phyloP scores from a whole-genome alignment of 2,113 vertebrate species.

The Oncorhynchus nerka region DNA sequence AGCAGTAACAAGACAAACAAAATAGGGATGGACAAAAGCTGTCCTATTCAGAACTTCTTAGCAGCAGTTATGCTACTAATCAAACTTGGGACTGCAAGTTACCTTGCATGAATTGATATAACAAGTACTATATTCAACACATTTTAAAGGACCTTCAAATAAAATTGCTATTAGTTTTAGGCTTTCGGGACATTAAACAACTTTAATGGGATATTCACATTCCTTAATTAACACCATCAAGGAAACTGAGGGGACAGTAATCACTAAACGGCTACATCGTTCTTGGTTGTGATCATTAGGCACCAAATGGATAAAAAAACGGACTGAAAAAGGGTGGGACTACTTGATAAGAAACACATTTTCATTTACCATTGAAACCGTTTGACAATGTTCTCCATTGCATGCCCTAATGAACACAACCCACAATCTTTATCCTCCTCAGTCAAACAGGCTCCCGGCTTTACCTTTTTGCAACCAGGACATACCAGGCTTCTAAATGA shows the following conservation, averaged over 20 bases:
- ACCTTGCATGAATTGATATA: constrained; percentile 5
- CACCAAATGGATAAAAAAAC: too few species aligned
- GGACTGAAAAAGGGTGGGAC: too few species aligned
- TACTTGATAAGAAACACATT: too few species aligned
- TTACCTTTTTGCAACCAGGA: neutral
- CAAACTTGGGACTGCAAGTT: constrained; percentile 7
- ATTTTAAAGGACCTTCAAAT: neutral
- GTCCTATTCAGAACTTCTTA: constrained; percentile 20
- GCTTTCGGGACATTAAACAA: too few species aligned
- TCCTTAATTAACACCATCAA: constrained; percentile 40
- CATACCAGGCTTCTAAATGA: neutral
- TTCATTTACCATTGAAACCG: too few species aligned
- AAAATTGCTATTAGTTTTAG: neutral
- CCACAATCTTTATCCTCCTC: too few species aligned
- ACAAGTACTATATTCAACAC: neutral
- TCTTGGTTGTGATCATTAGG: too few species aligned
- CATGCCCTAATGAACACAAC: too few species aligned
- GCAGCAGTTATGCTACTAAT: constrained; percentile 24
- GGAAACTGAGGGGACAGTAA: constrained; percentile 3
- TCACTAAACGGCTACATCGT: neutral
- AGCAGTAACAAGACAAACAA: constrained; percentile 46
- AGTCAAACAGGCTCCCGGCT: too few species aligned
- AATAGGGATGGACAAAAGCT: constrained; percentile 34
- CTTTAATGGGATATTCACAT: constrained; percentile 6
- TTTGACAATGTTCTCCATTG: too few species aligned